These are phyloP conservation scores for Zoanthus sansibaricus DNA, from an alignment of 92 coral and sea anemone genomes.

Conservation along the genomic window DNA sequence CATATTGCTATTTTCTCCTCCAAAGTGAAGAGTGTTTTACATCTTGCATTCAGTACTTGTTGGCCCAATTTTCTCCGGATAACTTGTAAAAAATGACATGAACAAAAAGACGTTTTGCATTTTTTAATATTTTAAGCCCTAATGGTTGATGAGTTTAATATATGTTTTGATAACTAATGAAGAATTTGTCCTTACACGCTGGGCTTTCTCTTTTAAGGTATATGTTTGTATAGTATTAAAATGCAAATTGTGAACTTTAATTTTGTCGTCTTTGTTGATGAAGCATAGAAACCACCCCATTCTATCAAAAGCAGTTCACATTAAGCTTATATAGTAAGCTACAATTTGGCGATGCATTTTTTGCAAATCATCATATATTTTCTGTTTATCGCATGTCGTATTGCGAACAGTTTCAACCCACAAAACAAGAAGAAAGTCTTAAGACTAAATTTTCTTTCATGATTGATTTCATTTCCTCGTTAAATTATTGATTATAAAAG, in stretches of 20 bases:
- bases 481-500: not conserved
- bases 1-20: not conserved
- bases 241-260: constrained; percentile 32
- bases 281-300: not conserved
- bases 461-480: not conserved
- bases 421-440: not conserved
- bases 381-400: not conserved
- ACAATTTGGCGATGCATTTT: not conserved
- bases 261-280: constrained; percentile 10
- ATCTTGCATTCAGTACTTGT: not conserved
- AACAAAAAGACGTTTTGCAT: not conserved
- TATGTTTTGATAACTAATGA: not conserved
- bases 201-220: not conserved
- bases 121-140: not conserved
- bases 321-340: too few relatives aligned
- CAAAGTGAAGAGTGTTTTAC: constrained; percentile 3
- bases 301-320: not conserved
- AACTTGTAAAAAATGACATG: not conserved
- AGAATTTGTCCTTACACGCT: constrained; percentile 17
- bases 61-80: constrained; percentile 3
- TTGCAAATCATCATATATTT: not conserved
- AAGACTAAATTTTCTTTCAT: not conserved
- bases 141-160: not conserved
- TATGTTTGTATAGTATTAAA: constrained; percentile 33
- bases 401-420: not conserved